Evolutionary conservation across 2,888 invertebrate species (phyloP).

Genomic region (Hymenopus coronatus): DNA sequence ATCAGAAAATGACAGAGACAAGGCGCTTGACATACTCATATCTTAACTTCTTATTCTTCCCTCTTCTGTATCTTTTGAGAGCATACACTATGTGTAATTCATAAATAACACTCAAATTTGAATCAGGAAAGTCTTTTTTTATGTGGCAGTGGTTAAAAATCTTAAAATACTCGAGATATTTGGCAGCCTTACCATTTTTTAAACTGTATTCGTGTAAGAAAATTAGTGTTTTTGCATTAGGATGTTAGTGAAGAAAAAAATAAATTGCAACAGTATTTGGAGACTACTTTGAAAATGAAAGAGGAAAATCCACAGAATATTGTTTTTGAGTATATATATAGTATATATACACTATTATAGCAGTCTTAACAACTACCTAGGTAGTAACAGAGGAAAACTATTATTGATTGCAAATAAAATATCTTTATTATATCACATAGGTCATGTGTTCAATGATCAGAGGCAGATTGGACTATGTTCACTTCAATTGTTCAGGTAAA

Average conservation of each 20-base stretch:
- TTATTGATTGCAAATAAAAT: background rate
- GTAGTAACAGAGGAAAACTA: background rate
- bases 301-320: background rate
- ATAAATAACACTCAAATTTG: background rate
- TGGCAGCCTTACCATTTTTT: background rate
- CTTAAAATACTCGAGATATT: background rate
- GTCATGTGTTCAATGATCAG: background rate
- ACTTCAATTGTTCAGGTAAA: background rate
- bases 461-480: background rate
- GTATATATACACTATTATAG: background rate
- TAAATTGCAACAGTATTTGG: background rate
- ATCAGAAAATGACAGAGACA: constrained; percentile 79
- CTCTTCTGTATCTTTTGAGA: background rate
- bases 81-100: background rate
- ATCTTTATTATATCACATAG: background rate
- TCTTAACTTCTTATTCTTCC: constrained; percentile 53
- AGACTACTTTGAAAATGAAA: background rate
- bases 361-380: background rate
- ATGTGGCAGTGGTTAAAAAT: background rate
- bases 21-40: constrained; percentile 79
- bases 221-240: background rate
- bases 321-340: background rate
- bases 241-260: background rate
- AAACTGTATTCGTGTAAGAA: background rate
- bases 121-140: background rate